Evolutionary conservation across 2,113 vertebrate genomes (phyloP).

Genomic region (Spizaetus ornatus): DNA sequence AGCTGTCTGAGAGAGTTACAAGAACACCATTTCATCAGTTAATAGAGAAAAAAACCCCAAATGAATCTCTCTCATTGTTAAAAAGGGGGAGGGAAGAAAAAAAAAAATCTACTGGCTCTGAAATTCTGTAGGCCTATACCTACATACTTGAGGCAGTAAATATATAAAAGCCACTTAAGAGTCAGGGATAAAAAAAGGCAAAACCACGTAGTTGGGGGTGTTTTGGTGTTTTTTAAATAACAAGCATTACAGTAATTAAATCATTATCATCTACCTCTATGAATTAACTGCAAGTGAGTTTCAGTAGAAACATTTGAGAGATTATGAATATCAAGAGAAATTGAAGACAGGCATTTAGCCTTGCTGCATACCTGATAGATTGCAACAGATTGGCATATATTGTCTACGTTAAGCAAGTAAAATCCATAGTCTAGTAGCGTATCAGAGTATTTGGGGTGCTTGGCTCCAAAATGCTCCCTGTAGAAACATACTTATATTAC

Average conservation of each 20-base stretch:
- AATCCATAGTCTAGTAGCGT: conserved; percentile 98
- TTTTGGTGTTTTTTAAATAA: rapidly evolving
- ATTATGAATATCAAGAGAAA: neutral
- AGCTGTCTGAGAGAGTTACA: conserved; percentile 81
- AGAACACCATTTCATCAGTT: neutral
- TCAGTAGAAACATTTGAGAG: neutral
- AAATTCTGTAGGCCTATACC: neutral
- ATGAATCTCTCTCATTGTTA: neutral
- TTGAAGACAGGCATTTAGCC: neutral
- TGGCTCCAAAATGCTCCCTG: conserved; percentile 98
- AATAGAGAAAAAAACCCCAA: rapidly evolving
- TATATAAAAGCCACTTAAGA: neutral
- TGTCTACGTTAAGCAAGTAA: conserved; percentile 98
- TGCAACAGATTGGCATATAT: conserved; percentile 97
- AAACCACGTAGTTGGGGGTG: rapidly evolving
- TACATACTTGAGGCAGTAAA: neutral
- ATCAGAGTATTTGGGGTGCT: conserved; percentile 98
- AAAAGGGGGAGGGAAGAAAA: neutral
- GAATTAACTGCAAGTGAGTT: neutral
- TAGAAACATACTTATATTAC: neutral
- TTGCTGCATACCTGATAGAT: conserved; percentile 90
- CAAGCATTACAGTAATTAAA: neutral
- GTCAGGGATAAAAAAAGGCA: neutral
- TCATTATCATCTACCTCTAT: neutral
- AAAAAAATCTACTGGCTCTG: neutral